A percentile compares a stretch with the other conserved stretches of the same genome.
Evolutionary conservation across 2,113 vertebrate genomes (phyloP).

Genomic region (Pollimyrus isidori): DNA sequence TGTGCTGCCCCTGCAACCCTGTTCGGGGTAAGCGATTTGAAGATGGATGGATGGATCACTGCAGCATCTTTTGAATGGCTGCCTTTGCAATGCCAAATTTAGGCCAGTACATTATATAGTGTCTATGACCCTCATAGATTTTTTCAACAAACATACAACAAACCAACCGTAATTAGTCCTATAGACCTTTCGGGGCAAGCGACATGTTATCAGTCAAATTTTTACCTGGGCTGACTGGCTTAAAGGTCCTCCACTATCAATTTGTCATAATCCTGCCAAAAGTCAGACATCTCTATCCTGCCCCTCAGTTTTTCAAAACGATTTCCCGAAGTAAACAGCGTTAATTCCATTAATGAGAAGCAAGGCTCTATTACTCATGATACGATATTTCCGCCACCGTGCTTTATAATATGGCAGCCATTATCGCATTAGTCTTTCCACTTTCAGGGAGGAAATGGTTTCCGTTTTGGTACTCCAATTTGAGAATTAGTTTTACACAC

Average conservation of each 20-base stretch:
- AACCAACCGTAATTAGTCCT: not conserved
- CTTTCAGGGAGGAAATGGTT: not conserved
- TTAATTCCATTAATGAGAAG: not conserved
- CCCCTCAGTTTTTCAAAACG: not conserved
- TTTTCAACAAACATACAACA: not conserved
- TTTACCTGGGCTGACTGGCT: not conserved
- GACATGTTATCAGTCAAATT: not conserved
- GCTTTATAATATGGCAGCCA: not conserved
- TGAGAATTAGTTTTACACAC: not conserved
- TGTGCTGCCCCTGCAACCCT: not conserved
- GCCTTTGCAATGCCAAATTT: not conserved
- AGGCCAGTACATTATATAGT: not conserved
- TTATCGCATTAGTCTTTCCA: not conserved
- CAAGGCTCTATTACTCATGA: not conserved
- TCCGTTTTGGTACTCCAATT: not conserved
- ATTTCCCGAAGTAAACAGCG: not conserved
- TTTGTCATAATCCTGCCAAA: not conserved
- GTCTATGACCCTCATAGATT: not conserved
- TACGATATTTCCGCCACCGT: not conserved
- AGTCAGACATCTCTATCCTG: not conserved
- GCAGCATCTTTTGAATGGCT: not conserved
- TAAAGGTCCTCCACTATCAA: not conserved
- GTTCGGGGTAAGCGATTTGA: not conserved
- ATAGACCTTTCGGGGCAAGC: not conserved
- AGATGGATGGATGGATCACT: not conserved